Evolutionary conservation across 2,113 vertebrate species (phyloP).

Genomic region (Tretioscincus oriximinensis): DNA sequence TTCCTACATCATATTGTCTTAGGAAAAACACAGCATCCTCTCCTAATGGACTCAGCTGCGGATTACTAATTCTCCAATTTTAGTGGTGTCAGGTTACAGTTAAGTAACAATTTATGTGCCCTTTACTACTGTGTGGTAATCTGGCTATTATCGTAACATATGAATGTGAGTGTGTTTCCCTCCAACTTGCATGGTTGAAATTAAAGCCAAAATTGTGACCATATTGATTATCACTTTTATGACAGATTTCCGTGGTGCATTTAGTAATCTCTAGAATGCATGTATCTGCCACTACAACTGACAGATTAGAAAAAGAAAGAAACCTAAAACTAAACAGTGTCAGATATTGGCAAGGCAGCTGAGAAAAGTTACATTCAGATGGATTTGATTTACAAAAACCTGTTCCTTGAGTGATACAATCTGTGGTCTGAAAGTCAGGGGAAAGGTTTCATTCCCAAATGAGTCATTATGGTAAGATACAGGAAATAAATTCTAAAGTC

Average conservation of each 20-base stretch:
- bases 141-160: background rate
- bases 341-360: background rate
- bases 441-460: constrained; percentile 8
- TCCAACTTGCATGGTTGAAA: background rate
- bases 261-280: constrained; percentile 7
- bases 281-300: constrained; percentile 26
- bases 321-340: constrained; percentile 1
- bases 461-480: background rate
- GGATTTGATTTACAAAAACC: constrained; percentile 29
- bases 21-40: constrained; percentile 10
- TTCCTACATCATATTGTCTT: background rate
- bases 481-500: constrained; percentile 34
- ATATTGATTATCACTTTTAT: background rate
- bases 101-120: constrained; percentile 3
- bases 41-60: background rate
- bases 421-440: constrained; percentile 17
- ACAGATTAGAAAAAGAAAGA: background rate
- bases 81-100: background rate
- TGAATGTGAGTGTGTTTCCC: background rate
- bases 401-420: constrained; percentile 18
- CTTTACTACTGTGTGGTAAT: background rate
- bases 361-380: constrained; percentile 28
- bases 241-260: background rate
- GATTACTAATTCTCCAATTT: background rate
- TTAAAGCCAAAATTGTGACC: constrained; percentile 5